Evolutionary conservation across 1,140 invertebrate genomes (phyloP), one percentile per base, ranked within the genome.

Genomic region (Micrasema minimum): DNA sequence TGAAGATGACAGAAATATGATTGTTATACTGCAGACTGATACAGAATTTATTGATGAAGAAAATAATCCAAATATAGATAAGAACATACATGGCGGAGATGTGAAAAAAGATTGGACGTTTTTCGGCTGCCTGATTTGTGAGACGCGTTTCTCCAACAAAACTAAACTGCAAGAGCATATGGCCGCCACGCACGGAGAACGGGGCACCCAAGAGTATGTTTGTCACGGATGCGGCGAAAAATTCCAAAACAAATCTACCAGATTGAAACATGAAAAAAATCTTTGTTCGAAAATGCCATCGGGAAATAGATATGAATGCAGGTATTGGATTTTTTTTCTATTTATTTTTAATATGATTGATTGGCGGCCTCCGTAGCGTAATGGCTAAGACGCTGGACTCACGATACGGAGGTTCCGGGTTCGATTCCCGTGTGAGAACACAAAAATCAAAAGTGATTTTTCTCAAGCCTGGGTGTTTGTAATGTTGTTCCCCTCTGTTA

Each of bases 61-160:
- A 3, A 22, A 51, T n/a, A 18, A 26, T 23, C 18, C 20, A 2
- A n/a, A n/a, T n/a, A n/a, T n/a, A n/a, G n/a, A n/a, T n/a, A n/a
- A n/a, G n/a, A n/a, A n/a, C n/a, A n/a, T n/a, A n/a, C n/a, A n/a
- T n/a, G n/a, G n/a, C n/a, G n/a, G 38, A n/a, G 38, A n/a, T n/a
- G n/a, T n/a, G n/a, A 51, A 12, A 51, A 51, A 51, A 12, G 50
- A 51, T 51, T 22, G 20, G 50, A 51, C 50, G 12, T 51, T 51
- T 12, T 51, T 23, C 26, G 50, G 50, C 20, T 51, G 50, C 22
- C 12, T 51, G 18, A 0, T 51, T 6, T 51, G 50, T 23, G 50
- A 51, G 22, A 51, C 20, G 50, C 18, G 50, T 18, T 51, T 51
- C 26, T 12, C 22, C 18, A 23, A 12, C 9, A 51, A 51, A 22